Evolutionary conservation across 2,797 vertebrate species (phyloP), one percentile per base, ranked within the genome.

Genomic region (Melanitta fusca): DNA sequence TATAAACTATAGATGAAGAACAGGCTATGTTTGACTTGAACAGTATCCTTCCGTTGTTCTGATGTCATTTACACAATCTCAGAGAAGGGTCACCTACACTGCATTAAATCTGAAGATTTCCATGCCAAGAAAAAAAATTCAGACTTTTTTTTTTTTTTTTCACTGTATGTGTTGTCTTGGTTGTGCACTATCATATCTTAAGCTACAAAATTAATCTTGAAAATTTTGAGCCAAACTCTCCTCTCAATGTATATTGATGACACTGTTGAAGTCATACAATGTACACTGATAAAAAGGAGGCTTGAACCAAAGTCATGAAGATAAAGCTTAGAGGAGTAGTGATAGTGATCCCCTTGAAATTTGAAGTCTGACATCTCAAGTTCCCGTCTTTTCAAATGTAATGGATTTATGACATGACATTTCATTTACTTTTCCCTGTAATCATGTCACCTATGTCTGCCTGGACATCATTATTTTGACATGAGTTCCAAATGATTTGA

Each of bases 401-500:
- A 43, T n/a, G 45, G 30, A 69, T 79, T 85, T 70, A 41, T 61
- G 70, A 69, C 13, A 19, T 58, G 70, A 75, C 21, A 56, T 65
- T 77, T 80, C 13, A 66, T 25, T 77, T 82, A 32, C 36, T 85
- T 77, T 94, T 92, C 79, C 25, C 34, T 58, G 11, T 71, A 88
- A 61, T 58, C 4, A 1, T 4, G 1, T 82, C 2, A 51, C 36
- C 60, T 77, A 7, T 51, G 22, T 61, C 54, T 82, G 15, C 25
- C 27, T 53, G 68, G 62, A 38, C 47, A 61, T 69, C 32, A 80
- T 82, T 69, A 51, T 85, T 95, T 94, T 92, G 64, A 82, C 34
- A 62, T 8, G 49, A 80, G 10, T 62, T 89, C 65, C 25, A 51
- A 60, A 54, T n/a, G 34, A 84, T 70, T 95, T 91, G 25, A 18